A percentile compares a stretch with the other conserved stretches of the same genome.
Conservation (phyloP, 2,113 vertebrate genomes). For the Pandion haliaetus region DNA sequence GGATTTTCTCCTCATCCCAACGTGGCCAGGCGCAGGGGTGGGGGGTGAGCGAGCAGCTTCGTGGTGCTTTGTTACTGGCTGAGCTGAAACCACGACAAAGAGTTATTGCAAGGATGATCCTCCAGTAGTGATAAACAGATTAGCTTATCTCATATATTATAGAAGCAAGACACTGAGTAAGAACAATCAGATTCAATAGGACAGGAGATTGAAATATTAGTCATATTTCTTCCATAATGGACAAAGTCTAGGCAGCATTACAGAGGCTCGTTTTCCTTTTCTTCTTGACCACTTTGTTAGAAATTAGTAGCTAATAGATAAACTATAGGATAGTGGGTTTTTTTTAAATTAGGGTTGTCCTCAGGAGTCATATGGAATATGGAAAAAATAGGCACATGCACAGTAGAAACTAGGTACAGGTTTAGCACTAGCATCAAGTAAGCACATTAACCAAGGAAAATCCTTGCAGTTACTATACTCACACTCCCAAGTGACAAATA, state of each 20-base stretch:
- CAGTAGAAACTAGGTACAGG: neutral
- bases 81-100: no score
- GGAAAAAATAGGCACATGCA: neutral
- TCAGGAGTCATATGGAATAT: neutral
- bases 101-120: constrained; percentile 5
- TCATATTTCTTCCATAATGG: neutral
- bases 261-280: neutral
- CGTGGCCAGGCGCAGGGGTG: no score
- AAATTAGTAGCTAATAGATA: neutral
- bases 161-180: neutral
- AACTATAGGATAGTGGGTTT: neutral
- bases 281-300: neutral
- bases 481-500: neutral
- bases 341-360: neutral
- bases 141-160: neutral
- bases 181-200: neutral
- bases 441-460: neutral
- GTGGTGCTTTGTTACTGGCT: no score
- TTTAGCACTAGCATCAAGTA: neutral
- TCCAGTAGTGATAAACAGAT: constrained; percentile 20
- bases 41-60: no score
- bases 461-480: neutral
- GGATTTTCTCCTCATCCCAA: no score
- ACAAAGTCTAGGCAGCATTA: neutral
- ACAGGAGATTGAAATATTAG: neutral